These are phyloP conservation scores for Zaprionus camerounensis DNA, from an alignment of 1,140 invertebrate species.

Conservation along the genomic window DNA sequence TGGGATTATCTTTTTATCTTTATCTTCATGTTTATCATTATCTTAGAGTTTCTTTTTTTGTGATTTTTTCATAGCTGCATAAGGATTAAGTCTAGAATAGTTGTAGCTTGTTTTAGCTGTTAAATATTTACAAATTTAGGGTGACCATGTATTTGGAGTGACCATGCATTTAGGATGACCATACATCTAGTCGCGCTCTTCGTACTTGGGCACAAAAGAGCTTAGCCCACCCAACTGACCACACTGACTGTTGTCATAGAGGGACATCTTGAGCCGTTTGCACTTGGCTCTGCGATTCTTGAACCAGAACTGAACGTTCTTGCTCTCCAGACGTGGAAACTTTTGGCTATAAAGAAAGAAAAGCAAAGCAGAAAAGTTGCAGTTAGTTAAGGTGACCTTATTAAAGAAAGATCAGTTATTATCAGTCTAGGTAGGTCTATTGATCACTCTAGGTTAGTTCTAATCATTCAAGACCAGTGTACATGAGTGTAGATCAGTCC, in stretches of 20 bases:
- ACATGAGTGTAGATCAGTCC: no score
- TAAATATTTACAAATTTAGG: conserved; percentile 31
- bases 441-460: no score
- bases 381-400: neutral
- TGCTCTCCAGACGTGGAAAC: conserved; percentile 97
- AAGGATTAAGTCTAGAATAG: conserved; percentile 7
- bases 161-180: neutral
- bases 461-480: no score
- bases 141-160: no score
- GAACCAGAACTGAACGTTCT: conserved; percentile 99
- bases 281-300: conserved; percentile 98
- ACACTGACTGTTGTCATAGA: conserved; percentile 89
- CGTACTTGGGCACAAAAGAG: conserved; percentile 80
- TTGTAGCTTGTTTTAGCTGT: conserved; percentile 1
- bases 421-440: no score
- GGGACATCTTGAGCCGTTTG: conserved; percentile 95
- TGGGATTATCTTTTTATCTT: conserved; percentile 3
- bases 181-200: conserved; percentile 71
- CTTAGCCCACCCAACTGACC: conserved; percentile 71
- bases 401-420: no score
- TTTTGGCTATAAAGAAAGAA: conserved; percentile 87
- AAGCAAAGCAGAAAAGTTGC: neutral
- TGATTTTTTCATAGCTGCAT: conserved; percentile 16
- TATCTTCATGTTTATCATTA: neutral
- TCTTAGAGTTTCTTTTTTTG: conserved; percentile 12